phyloP scores from a whole-genome alignment of 2,888 invertebrate genomes.

The Synanthedon andrenaeformis region DNA sequence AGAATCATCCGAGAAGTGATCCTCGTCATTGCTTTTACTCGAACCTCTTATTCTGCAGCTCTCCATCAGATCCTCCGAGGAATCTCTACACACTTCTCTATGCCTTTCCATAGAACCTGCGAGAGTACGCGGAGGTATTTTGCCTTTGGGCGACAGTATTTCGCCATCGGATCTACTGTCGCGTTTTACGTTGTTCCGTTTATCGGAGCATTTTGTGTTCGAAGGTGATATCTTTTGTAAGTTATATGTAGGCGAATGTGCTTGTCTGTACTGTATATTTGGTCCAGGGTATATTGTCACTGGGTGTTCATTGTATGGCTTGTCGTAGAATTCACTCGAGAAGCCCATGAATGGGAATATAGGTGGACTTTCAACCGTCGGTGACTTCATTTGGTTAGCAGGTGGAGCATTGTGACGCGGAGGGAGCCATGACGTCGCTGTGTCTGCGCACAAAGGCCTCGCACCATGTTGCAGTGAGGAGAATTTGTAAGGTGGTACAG shows the following conservation, averaged over 20 bases:
- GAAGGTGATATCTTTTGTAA: slow-evolving; percentile 50
- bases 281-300: slow-evolving; percentile 76
- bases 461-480: slow-evolving; percentile 77
- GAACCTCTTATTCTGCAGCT: slow-evolving; percentile 42
- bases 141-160: slow-evolving; percentile 54
- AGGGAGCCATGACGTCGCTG: slow-evolving; percentile 51
- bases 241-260: slow-evolving; percentile 55
- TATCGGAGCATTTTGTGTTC: slow-evolving; percentile 45
- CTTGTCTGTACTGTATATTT: slow-evolving; percentile 47
- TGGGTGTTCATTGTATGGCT: slow-evolving; percentile 73
- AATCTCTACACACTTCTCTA: slow-evolving; percentile 81
- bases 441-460: slow-evolving; percentile 43
- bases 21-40: slow-evolving; percentile 52
- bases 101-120: slow-evolving; percentile 81
- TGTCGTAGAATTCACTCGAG: slow-evolving; percentile 60
- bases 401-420: slow-evolving; percentile 35
- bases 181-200: slow-evolving; percentile 39
- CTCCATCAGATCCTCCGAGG: slow-evolving; percentile 58
- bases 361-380: slow-evolving; percentile 54
- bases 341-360: slow-evolving; percentile 65
- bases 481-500: slow-evolving; percentile 73
- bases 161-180: slow-evolving; percentile 56
- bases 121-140: slow-evolving; percentile 77
- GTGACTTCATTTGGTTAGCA: slow-evolving; percentile 41
- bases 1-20: slow-evolving; percentile 86